Evolutionary conservation across 92 coral and sea anemone species (phyloP), one percentile per base, ranked within the genome.

Genomic region (Zoanthus solanderi): DNA sequence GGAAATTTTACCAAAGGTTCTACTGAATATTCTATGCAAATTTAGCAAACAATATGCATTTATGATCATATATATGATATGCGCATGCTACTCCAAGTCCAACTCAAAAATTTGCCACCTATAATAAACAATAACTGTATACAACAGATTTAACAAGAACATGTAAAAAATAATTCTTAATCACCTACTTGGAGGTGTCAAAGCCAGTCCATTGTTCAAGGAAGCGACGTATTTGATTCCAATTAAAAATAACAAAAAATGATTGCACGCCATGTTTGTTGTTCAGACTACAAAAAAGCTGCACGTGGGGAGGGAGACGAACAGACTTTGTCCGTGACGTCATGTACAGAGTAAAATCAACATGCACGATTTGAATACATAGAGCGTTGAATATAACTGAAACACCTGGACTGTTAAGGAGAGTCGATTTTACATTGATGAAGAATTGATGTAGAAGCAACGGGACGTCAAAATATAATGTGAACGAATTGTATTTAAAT

Each of bases 181-280:
- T 14, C 17, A 88, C 98, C 66, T 90, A 96, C 99, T 96, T 85
- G 99, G 98, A 17, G 99, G 99, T 68, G 99, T 96, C 9, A 93
- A 77, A 63, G 99, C 98, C 84, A 96, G 72, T 11, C 99, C 99
- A 84, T 96, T 96, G 78, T 95, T 90, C 18, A 96, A 90, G 9
- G 87, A 87, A 83, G 52, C 37, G 1, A 78, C 87, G n/a, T 84
- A 84, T 72, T 85, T 52, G 14, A 44, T 73, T 7, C n/a, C 78
- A 18, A 54, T 48, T 66, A 82, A 77, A 58, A 84, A 57, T 34
- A 89, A 77, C 45, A 84, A 54, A 66, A 88, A 45, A 37, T 76
- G 47, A 63, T 45, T 48, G 74, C 10, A 73, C 85, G 85, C 75
- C 85, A 81, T 81, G 57, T 47, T 50, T 79, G 72, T 9, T 78